Conservation (phyloP, 2,888 invertebrate species). For the Clunio marinus region DNA sequence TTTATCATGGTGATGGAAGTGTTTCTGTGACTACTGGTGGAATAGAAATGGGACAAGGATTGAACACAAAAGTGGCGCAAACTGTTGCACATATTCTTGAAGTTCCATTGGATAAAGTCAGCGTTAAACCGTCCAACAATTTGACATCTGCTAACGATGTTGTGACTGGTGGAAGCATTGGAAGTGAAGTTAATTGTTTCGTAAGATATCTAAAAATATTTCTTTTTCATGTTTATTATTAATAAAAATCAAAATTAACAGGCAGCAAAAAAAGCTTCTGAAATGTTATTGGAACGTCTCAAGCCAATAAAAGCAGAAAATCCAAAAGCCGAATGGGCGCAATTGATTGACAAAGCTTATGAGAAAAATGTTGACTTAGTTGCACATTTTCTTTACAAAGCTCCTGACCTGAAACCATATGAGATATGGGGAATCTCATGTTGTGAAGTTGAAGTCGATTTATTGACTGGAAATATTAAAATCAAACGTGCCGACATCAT, state of each 20-base stretch:
- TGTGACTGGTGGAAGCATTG: slow-evolving; percentile 66
- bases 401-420: slow-evolving; percentile 57
- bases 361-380: slow-evolving; percentile 57
- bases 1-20: slow-evolving; percentile 67
- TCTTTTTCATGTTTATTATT: background rate
- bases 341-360: slow-evolving; percentile 56
- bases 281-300: slow-evolving; percentile 58
- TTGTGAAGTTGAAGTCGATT: slow-evolving; percentile 71
- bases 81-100: slow-evolving; percentile 68
- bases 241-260: background rate
- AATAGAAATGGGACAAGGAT: slow-evolving; percentile 76
- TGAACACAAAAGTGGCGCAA: slow-evolving; percentile 70
- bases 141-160: slow-evolving; percentile 63
- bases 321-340: slow-evolving; percentile 56
- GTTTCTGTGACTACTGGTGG: slow-evolving; percentile 69
- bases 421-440: slow-evolving; percentile 61
- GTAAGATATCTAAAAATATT: background rate
- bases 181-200: slow-evolving; percentile 64
- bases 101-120: slow-evolving; percentile 62
- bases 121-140: slow-evolving; percentile 62
- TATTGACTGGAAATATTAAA: slow-evolving; percentile 71
- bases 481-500: slow-evolving; percentile 64
- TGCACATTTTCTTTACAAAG: slow-evolving; percentile 57
- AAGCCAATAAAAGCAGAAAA: slow-evolving; percentile 57
- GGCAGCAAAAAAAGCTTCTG: slow-evolving; percentile 60